Evolutionary conservation across 2,113 vertebrate species (phyloP).

Genomic region (western clawed frog (Xenopus tropicalis)): UCB_Xtro_10.0 CM004447.2:68916001-68916500

Average conservation of each 20-base stretch:
- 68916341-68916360: background rate
- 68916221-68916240: conserved; percentile 28
- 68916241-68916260: conserved; percentile 17
- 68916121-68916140: conserved; percentile 24
- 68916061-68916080: conserved; percentile 15
- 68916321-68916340: background rate
- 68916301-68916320: no score
- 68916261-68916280: conserved; percentile 10
- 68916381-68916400: background rate
- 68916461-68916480: no score
- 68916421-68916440: no score
- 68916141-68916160: conserved; percentile 20
- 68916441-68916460: no score
- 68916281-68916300: background rate
- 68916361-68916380: no score
- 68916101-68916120: conserved; percentile 24
- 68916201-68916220: conserved; percentile 39
- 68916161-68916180: conserved; percentile 40
- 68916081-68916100: conserved; percentile 37
- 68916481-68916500: no score
- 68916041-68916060: conserved; percentile 38
- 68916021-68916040: background rate
- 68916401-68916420: no score
- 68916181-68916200: conserved; percentile 43
- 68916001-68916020: no score